Conservation (phyloP, 2,888 invertebrate genomes). For the Diachrysia chrysitis region DNA sequence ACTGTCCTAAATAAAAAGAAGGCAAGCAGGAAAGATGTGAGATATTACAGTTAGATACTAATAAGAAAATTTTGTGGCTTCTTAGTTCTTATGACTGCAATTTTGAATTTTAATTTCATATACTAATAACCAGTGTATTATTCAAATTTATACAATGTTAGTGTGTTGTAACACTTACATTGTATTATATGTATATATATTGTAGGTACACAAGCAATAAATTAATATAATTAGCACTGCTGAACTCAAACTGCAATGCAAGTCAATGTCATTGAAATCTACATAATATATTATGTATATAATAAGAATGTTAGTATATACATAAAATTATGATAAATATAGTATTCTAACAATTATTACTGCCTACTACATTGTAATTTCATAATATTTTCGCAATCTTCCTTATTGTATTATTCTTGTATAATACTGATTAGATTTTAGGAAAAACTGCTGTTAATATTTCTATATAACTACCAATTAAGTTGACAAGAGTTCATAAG, state of each 20-base stretch:
- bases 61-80: neutral
- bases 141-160: neutral
- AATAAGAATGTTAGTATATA: neutral
- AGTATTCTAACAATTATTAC: neutral
- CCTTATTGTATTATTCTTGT: neutral
- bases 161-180: too few relatives aligned
- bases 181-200: too few relatives aligned
- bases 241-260: neutral
- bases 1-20: neutral
- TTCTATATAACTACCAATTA: neutral
- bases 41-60: neutral
- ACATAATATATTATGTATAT: neutral
- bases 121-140: neutral
- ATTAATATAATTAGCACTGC: neutral
- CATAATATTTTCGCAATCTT: slow-evolving; percentile 1
- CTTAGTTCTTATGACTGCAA: too few relatives aligned
- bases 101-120: neutral
- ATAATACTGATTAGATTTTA: neutral
- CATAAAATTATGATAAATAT: neutral
- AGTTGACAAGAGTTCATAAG: neutral
- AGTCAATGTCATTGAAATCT: neutral
- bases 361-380: neutral
- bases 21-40: neutral
- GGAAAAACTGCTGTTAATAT: neutral
- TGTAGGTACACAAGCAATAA: neutral